Evolutionary conservation across 2,888 invertebrate species (phyloP).

Genomic region (Stramonita haemastoma): DNA sequence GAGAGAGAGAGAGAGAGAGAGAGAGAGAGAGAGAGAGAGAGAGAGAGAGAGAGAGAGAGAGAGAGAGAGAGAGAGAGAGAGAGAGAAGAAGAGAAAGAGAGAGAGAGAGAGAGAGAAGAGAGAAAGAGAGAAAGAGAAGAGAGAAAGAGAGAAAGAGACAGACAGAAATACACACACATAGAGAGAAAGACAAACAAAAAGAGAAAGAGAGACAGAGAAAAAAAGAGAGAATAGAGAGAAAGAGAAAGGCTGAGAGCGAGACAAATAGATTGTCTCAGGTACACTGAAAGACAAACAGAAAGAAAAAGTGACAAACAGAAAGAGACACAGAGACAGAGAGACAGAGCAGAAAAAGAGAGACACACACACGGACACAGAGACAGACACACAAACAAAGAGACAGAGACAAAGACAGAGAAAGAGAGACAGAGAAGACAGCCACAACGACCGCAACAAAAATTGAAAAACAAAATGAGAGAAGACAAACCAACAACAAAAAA

Average conservation of each 20-base stretch:
- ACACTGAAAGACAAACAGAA: not conserved
- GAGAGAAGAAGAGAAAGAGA: not conserved
- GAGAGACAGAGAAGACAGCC: not conserved
- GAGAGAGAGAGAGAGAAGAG: not conserved
- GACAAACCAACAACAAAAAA: no score
- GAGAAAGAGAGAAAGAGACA: conserved; percentile 23
- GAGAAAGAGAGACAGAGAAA: conserved; percentile 7
- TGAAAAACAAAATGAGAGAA: no score
- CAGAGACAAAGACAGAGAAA: not conserved
- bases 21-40: not conserved
- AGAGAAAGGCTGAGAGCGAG: conserved; percentile 8
- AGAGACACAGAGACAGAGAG: not conserved
- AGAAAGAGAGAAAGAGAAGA: conserved; percentile 22
- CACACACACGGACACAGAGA: not conserved
- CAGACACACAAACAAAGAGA: not conserved
- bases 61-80: not conserved
- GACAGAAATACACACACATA: not conserved
- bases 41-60: conserved; percentile 30
- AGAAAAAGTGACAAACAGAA: not conserved
- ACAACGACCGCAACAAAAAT: no score
- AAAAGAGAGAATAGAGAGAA: conserved; percentile 28
- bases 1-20: not conserved
- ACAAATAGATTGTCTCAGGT: conserved; percentile 25
- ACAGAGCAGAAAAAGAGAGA: no score
- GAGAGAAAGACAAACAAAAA: not conserved